Base-by-base conservation (phyloP, 2,888 invertebrate genomes). In the Protula sp. region DNA sequence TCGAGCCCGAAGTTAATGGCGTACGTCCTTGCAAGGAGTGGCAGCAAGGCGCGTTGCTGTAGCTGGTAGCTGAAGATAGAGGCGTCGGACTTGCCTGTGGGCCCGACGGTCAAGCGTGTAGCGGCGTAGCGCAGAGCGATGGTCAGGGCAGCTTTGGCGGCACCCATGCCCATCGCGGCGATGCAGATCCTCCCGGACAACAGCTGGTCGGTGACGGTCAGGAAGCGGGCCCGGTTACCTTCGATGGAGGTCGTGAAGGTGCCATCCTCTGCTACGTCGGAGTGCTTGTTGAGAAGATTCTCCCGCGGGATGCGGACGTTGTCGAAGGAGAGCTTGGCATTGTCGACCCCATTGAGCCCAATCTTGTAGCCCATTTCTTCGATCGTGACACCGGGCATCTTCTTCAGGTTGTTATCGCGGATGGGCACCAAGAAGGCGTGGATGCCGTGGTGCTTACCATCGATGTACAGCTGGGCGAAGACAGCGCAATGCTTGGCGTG, bases 291-390 rank as follows among this genome's bases (percentile, higher is more conserved):
- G 30, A 71, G 62, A 24, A 71, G 63, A 55, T 67, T 66, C 30
- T 58, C 65, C 9, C 70, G 52, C 14, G 71, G 71, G n/a, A 71
- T 68, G 24, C 70, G 57, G 5, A 71, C 70, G 48, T 68, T 63
- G 47, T 67, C 58, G 54, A 71, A 71, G 31, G 57, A 57, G 4
- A 70, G 56, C 55, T 68, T 69, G 29, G 71, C 71, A 59, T 71
- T 71, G 59, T 72, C 72, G 2, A 72, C 72, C n/a, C 72, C 72
- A 53, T 72, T 72, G 1, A 72, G 61, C 29, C 69, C 68, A 65
- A 72, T 72, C 57, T 69, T 70, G 61, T 64, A 52, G 4, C 71
- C 71, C 71, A 71, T 71, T 58, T 71, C 71, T 54, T 67, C 67
- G 22, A 71, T 66, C 27, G 29, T 59, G 14, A 71, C 70, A n/a